A percentile compares a stretch with the other conserved stretches of the same genome.
Conservation (phyloP, 2,888 invertebrate species). For the Chalcosyrphus nemorum region DNA sequence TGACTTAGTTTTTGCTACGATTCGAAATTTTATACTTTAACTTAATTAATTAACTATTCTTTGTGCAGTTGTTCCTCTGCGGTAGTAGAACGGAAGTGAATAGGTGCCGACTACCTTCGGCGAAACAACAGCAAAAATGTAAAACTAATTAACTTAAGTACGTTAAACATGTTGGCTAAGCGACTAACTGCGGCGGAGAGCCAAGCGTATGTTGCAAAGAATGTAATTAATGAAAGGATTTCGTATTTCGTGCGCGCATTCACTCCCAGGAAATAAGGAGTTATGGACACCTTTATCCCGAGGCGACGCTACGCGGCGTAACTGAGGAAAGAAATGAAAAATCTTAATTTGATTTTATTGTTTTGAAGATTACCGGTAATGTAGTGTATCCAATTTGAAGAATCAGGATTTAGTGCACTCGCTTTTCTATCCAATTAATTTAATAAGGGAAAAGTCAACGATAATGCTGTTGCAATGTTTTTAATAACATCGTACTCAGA, state of each 20-base stretch:
- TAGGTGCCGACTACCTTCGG: slow-evolving; percentile 10
- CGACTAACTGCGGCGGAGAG: slow-evolving; percentile 10
- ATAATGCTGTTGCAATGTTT: no score
- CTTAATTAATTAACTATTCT: slow-evolving; percentile 62
- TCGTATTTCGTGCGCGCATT: neutral
- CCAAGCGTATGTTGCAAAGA: slow-evolving; percentile 9
- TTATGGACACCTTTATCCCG: slow-evolving; percentile 11
- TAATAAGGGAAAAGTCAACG: neutral
- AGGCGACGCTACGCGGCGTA: no score
- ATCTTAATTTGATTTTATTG: neutral
- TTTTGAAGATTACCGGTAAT: neutral
- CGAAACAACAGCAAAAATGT: slow-evolving; percentile 36
- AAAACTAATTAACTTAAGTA: slow-evolving; percentile 61
- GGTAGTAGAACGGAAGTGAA: slow-evolving; percentile 1
- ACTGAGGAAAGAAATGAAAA: neutral
- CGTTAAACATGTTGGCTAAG: slow-evolving; percentile 33
- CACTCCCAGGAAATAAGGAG: neutral
- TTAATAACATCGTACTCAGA: neutral
- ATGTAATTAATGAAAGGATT: slow-evolving; percentile 15
- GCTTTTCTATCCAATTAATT: neutral
- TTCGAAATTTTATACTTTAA: slow-evolving; percentile 46
- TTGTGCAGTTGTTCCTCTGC: slow-evolving; percentile 14
- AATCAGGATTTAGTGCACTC: no score
- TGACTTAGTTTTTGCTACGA: slow-evolving; percentile 48
- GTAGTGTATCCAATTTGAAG: neutral